Conservation (phyloP, 1,140 invertebrate species). For the Chelonus insularis region DNA sequence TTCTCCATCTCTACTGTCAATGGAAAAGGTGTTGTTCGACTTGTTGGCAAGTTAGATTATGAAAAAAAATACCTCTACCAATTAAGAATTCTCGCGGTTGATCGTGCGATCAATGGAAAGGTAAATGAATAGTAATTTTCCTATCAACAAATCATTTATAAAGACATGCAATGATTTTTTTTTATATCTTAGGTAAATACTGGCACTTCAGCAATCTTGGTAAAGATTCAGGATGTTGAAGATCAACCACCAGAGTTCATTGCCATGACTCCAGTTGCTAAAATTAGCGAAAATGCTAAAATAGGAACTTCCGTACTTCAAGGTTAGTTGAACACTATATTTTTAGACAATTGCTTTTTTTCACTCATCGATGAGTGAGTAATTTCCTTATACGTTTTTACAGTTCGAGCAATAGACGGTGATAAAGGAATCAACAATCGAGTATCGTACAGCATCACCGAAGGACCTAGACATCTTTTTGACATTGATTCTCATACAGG, state of each 20-base stretch:
- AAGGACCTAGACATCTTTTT: constrained; percentile 70
- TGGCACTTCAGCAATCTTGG: constrained; percentile 83
- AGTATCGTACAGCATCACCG: constrained; percentile 80
- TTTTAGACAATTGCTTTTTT: constrained; percentile 2
- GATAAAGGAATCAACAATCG: constrained; percentile 89
- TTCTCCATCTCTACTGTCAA: constrained; percentile 84
- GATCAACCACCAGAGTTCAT: constrained; percentile 91
- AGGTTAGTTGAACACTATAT: constrained; percentile 54
- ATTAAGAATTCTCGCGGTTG: constrained; percentile 79
- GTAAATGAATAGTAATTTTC: constrained; percentile 61
- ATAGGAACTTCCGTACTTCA: constrained; percentile 79
- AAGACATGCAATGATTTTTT: no score
- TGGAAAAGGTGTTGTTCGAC: constrained; percentile 82
- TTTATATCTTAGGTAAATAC: constrained; percentile 70
- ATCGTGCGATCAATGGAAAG: constrained; percentile 77
- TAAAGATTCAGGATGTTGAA: constrained; percentile 86
- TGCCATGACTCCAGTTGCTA: constrained; percentile 80
- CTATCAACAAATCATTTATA: no score
- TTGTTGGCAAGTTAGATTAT: constrained; percentile 81
- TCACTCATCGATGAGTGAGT: neutral
- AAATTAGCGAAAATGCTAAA: constrained; percentile 82
- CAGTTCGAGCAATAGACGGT: constrained; percentile 88
- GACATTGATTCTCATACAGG: constrained; percentile 82
- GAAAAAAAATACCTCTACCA: constrained; percentile 88
- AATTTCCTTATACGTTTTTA: constrained; percentile 33